phyloP scores from a whole-genome alignment of 2,113 vertebrate genomes.

The Chloropsis hardwickii region DNA sequence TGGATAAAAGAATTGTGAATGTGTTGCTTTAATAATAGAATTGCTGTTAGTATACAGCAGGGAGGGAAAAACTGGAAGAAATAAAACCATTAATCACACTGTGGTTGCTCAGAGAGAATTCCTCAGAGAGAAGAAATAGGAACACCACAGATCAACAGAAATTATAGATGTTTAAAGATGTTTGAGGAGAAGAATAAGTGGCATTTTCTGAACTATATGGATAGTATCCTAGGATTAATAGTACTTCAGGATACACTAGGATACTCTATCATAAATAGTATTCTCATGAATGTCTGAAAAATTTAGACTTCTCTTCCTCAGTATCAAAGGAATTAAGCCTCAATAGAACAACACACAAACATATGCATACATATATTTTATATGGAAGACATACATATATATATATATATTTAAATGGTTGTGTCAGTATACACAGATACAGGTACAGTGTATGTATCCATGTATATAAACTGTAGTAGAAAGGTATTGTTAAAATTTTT shows the following conservation, averaged over 20 bases:
- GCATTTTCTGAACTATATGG: not conserved
- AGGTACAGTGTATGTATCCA: not conserved
- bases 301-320: not conserved
- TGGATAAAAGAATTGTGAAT: not conserved
- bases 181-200: not conserved
- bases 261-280: not conserved
- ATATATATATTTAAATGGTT: not conserved
- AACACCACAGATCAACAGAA: not conserved
- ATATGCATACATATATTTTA: not conserved
- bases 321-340: not conserved
- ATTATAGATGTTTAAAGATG: not conserved
- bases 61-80: not conserved
- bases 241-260: not conserved
- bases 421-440: not conserved
- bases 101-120: not conserved
- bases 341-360: not conserved
- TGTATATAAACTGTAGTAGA: not conserved
- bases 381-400: not conserved
- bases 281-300: not conserved
- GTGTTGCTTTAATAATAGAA: not conserved
- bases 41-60: not conserved
- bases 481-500: not conserved
- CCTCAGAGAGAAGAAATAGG: not conserved
- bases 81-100: not conserved
- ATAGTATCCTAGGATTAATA: not conserved